Base-by-base conservation (phyloP, 2,888 invertebrate genomes). In the Gandaritis pyraliata region DNA sequence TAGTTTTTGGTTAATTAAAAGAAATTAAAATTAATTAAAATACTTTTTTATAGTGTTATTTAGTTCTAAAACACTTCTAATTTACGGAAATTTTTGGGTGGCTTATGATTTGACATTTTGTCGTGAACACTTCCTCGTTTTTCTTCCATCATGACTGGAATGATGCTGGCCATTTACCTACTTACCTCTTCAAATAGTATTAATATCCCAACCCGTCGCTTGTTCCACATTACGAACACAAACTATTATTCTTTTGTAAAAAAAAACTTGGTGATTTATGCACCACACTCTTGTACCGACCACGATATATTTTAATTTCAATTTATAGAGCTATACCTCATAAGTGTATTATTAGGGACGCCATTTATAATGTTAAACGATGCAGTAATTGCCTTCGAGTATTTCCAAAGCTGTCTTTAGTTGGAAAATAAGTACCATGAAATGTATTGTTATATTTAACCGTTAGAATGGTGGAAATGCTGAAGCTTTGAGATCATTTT, bases 221-320 rank as follows among this genome's bases (percentile, higher is more conserved):
- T 81, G 71, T 58, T 72, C 85, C 85, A 81, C 58, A 58, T 74
- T 76, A 80, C 78, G 75, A 77, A 78, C 79, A 77, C 67, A 71
- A 77, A 85, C 86, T 86, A 87, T 86, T 85, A 86, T 86, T 88
- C 81, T 86, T 59, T 88, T 82, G 78, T 82, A 76, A 81, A 83
- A 81, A 83, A 33, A 77, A 62, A 74, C 71, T 4, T 62, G 69
- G 83, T 89, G 88, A 91, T 91, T 90, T 90, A 91, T 87, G 82
- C 79, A 68, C 65, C 70, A 65, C 77, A 81, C 72, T 82, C 87
- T 82, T 83, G 86, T 83, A 82, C 83, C 83, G 83, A 81, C 81
- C 79, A 69, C 74, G 78, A 82, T 82, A 83, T 85, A 89, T 87
- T 90, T 87, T 89, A 90, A 90, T 90, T 89, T 91, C 89, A 90